Percentiles rank a stretch among this genome's conserved stretches.
These are phyloP conservation scores for Leptogaster cylindrica DNA, from an alignment of 2,888 invertebrate species.

Conservation along the genomic window DNA sequence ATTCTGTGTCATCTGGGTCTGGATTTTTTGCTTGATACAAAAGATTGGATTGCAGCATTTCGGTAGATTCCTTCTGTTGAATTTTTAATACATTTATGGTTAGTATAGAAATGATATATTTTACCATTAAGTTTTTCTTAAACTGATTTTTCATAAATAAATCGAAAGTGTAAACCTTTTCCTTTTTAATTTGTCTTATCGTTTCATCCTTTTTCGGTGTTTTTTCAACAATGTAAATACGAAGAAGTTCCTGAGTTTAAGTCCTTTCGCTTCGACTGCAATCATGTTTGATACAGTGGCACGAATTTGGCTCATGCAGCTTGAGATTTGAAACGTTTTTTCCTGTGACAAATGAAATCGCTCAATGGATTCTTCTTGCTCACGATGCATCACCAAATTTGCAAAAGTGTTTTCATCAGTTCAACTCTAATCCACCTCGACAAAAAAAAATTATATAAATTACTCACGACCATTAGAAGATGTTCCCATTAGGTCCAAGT, in stretches of 20 bases:
- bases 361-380: background rate
- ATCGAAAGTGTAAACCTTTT: background rate
- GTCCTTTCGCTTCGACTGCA: constrained; percentile 4
- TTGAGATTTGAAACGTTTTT: background rate
- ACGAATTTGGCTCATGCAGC: constrained; percentile 9
- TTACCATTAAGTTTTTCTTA: too few relatives aligned
- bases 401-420: constrained; percentile 18
- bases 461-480: constrained; percentile 42
- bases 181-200: background rate
- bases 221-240: background rate
- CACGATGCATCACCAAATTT: constrained; percentile 33
- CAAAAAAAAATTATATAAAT: constrained; percentile 39
- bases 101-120: too few relatives aligned
- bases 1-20: constrained; percentile 8
- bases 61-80: too few relatives aligned
- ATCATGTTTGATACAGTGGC: constrained; percentile 1
- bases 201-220: too few relatives aligned
- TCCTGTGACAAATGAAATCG: constrained; percentile 28
- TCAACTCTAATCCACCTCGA: background rate
- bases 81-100: too few relatives aligned
- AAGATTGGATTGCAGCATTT: too few relatives aligned
- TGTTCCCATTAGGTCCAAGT: constrained; percentile 26
- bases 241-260: too few relatives aligned
- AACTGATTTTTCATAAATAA: background rate
- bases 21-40: too few relatives aligned